Evolutionary conservation across 2,888 invertebrate species (phyloP).

Genomic region (Dascillus cervinus): DNA sequence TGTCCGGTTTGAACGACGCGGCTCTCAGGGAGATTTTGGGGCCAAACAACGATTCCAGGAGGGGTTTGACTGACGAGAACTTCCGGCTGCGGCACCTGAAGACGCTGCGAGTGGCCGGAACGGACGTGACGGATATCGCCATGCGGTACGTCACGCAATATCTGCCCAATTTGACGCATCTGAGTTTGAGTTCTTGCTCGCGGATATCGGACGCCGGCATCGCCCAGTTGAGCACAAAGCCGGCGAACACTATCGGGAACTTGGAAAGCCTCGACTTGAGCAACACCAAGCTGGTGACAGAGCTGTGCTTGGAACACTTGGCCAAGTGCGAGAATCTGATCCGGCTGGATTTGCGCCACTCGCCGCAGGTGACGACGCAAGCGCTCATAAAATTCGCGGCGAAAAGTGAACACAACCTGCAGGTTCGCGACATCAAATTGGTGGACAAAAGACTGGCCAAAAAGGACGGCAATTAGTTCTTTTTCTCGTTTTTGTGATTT

Average conservation of each 20-base stretch:
- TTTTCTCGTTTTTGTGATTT: conserved; percentile 2
- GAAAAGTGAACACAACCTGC: conserved; percentile 69
- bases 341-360: conserved; percentile 70
- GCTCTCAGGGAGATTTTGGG: conserved; percentile 78
- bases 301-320: conserved; percentile 74
- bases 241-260: conserved; percentile 59
- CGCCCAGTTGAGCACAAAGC: conserved; percentile 72
- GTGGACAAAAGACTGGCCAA: conserved; percentile 49
- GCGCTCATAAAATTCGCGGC: conserved; percentile 79
- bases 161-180: conserved; percentile 61
- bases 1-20: conserved; percentile 76
- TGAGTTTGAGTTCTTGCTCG: conserved; percentile 81
- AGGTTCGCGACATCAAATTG: conserved; percentile 71
- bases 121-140: conserved; percentile 85
- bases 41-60: conserved; percentile 78
- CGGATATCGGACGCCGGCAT: conserved; percentile 86
- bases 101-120: conserved; percentile 72
- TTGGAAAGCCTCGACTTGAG: conserved; percentile 71
- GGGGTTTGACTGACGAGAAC: conserved; percentile 64
- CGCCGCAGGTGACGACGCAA: conserved; percentile 71
- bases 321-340: conserved; percentile 65
- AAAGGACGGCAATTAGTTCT: background rate
- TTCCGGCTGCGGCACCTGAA: conserved; percentile 70
- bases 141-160: conserved; percentile 70
- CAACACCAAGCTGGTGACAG: conserved; percentile 74